phyloP scores from a whole-genome alignment of 2,797 vertebrate genomes.

The Loriculus beryllinus region DNA sequence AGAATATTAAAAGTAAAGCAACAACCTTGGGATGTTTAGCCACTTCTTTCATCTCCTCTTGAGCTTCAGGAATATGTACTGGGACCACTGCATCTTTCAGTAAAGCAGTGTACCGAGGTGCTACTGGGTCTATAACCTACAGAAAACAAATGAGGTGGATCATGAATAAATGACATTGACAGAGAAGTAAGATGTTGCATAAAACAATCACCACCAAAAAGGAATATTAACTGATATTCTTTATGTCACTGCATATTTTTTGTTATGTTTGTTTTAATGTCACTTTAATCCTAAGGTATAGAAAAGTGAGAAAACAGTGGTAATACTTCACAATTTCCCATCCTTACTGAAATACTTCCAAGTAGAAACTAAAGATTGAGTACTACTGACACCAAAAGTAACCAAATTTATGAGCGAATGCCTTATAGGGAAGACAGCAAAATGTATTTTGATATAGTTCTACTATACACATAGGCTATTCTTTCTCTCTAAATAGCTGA shows the following conservation, averaged over 20 bases:
- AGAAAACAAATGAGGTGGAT: constrained; percentile 22
- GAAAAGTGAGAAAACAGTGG: not conserved
- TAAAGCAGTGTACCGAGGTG: constrained; percentile 91
- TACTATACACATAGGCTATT: not conserved
- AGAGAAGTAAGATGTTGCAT: not conserved
- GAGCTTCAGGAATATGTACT: constrained; percentile 84
- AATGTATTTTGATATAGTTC: not conserved
- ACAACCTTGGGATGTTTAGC: constrained; percentile 95
- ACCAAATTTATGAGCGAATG: not conserved
- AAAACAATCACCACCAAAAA: not conserved
- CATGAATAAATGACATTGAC: not conserved
- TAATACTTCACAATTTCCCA: not conserved
- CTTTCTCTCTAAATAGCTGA: not conserved
- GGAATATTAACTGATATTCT: constrained; percentile 73
- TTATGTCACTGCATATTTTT: constrained; percentile 79
- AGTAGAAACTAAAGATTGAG: not conserved
- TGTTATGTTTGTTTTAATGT: not conserved
- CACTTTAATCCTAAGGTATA: not conserved
- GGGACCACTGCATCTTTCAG: constrained; percentile 85
- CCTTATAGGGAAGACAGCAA: not conserved
- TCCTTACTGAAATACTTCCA: not conserved
- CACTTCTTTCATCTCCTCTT: constrained; percentile 89
- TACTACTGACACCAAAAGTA: not conserved
- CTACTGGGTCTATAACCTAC: constrained; percentile 95
- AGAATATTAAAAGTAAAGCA: not conserved